These are phyloP conservation scores for Syrmaticus mikado DNA, from an alignment of 2,113 vertebrate species.

Conservation along the genomic window DNA sequence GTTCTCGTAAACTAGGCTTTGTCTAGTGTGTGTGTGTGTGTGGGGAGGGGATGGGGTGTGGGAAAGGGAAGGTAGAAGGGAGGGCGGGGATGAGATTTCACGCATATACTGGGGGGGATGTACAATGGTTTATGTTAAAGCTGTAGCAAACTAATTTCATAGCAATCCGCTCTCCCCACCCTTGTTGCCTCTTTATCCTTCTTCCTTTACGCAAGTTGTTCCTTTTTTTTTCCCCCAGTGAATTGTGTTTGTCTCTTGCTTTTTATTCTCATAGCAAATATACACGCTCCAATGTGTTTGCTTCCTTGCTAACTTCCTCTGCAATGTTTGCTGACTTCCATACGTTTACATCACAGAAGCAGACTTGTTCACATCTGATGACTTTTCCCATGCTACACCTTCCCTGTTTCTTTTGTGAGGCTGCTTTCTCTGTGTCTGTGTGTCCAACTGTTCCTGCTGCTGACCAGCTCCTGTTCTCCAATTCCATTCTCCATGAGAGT, in stretches of 20 bases:
- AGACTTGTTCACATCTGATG: neutral
- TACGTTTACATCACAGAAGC: neutral
- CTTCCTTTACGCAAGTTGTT: neutral
- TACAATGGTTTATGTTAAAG: neutral
- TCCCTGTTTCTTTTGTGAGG: neutral
- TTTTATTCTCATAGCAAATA: neutral
- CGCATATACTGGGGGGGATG: neutral
- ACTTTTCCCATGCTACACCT: neutral
- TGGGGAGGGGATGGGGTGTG: too few relatives aligned
- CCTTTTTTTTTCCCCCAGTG: neutral
- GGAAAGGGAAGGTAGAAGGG: too few relatives aligned
- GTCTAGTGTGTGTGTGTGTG: neutral
- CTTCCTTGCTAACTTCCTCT: neutral
- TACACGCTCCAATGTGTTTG: neutral
- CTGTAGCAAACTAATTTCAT: neutral
- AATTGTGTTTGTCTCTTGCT: neutral
- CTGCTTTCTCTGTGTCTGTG: neutral
- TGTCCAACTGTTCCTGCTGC: accelerated
- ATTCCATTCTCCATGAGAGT: neutral
- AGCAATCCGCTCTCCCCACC: neutral
- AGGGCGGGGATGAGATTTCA: neutral
- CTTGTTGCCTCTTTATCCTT: neutral
- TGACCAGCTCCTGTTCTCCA: neutral
- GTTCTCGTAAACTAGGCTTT: neutral
- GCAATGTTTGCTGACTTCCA: neutral